These are phyloP conservation scores for Acromyrmex charruanus DNA, from an alignment of 1,140 invertebrate species.

Conservation along the genomic window DNA sequence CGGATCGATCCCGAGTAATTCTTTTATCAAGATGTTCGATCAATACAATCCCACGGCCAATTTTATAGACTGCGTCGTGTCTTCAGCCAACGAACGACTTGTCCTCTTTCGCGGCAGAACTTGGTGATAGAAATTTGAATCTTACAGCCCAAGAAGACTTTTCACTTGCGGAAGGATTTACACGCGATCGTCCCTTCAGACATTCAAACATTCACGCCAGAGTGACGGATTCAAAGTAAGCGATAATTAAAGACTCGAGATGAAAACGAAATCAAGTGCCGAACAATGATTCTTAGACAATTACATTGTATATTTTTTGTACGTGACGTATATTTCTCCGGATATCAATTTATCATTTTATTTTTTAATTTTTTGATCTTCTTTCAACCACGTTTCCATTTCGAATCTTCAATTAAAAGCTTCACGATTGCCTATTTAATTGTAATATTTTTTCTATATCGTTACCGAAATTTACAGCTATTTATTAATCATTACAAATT, in stretches of 20 bases:
- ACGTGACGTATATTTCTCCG: background rate
- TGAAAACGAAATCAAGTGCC: conserved; percentile 10
- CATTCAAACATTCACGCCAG: background rate
- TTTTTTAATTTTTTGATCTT: background rate
- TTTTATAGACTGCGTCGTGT: conserved; percentile 29
- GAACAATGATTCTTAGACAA: conserved; percentile 5
- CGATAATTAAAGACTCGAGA: conserved; percentile 20
- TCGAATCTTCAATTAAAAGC: conserved; percentile 8
- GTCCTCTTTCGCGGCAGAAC: conserved; percentile 10
- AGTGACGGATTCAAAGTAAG: conserved; percentile 29
- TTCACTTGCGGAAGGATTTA: conserved; percentile 20
- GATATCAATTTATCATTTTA: background rate
- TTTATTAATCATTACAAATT: conserved; percentile 8
- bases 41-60: conserved; percentile 8
- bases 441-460: background rate
- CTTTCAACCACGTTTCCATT: background rate
- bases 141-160: conserved; percentile 36
- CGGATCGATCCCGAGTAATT: conserved; percentile 24
- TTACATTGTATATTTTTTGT: background rate
- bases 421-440: background rate
- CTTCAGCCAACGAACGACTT: background rate
- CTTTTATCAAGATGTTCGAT: conserved; percentile 13
- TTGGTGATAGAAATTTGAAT: conserved; percentile 16
- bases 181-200: conserved; percentile 8
- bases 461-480: background rate